Evolutionary conservation across 2,113 vertebrate genomes (phyloP), one percentile per base, ranked within the genome.

Genomic region (Thomomys bottae): DNA sequence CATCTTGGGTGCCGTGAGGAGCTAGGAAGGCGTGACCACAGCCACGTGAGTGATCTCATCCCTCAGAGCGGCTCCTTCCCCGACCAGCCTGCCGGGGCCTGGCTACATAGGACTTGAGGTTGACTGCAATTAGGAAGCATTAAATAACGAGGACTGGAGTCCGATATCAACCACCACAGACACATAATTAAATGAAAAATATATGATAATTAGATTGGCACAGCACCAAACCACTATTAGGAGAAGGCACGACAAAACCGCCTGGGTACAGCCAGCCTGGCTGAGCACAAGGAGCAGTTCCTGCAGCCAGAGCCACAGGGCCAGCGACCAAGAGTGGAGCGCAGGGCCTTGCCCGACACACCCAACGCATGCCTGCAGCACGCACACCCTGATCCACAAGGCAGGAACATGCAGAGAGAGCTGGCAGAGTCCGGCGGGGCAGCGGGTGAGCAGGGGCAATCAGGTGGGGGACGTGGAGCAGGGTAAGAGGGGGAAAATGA

Each of bases 161-260:
- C 66, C 24, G 73, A 64, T 28, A 23, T 28, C 11, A 14, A 21
- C n/a, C 36, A 32, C 23, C 45, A 6, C 11, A 59, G 61, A 66
- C 75, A 72, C 61, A 11, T 8, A 34, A 40, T 59, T 5, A 81
- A 28, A 26, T 49, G 57, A 49, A 14, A 4, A 78, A 88, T 64
- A 23, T 14, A 14, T 18, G 26, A 73, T 40, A 30, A 54, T 78
- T 18, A 77, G 54, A 28, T 79, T 36, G 66, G 66, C 0, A 10
- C 17, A 68, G 49, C 21, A 30, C 20, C 79, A 32, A 3, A 20
- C 2, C 28, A 18, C 42, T 24, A 6, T 5, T 6, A 80, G 36
- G 30, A 79, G 26, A 23, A 34, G 30, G 9, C 0, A 18, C 7
- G 15, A 3, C 26, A 38, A 17, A 45, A 2, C 3, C 18, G 3